A percentile compares a stretch with the other conserved stretches of the same genome.
These are phyloP conservation scores for Macquaria ambigua DNA, from an alignment of 2,113 vertebrate species.

Conservation along the genomic window DNA sequence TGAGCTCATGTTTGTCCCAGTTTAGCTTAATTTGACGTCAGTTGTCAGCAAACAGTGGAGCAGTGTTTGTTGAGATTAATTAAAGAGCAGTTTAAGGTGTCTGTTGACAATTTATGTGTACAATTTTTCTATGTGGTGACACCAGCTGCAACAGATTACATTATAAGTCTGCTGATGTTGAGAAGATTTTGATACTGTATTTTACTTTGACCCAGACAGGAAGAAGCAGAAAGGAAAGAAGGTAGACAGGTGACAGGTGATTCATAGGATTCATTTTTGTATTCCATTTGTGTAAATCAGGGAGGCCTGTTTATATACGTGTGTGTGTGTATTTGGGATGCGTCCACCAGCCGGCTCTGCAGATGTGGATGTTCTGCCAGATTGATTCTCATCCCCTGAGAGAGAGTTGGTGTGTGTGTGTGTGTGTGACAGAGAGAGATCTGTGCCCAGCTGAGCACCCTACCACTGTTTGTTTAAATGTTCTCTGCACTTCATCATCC, in stretches of 20 bases:
- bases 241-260: constrained; percentile 1
- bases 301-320: background rate
- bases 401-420: background rate
- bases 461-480: constrained; percentile 58
- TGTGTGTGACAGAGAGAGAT: constrained; percentile 35
- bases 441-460: constrained; percentile 38
- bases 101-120: background rate
- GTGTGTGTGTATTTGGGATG: constrained; percentile 43
- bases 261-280: background rate
- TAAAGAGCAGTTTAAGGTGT: constrained; percentile 1
- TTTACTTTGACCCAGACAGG: background rate
- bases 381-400: constrained; percentile 62
- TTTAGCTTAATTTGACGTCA: background rate
- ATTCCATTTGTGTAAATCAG: background rate
- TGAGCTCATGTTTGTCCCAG: background rate
- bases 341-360: constrained; percentile 52
- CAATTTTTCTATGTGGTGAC: background rate
- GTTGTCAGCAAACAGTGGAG: background rate
- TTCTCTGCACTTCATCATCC: too few species aligned
- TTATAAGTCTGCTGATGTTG: background rate
- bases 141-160: background rate
- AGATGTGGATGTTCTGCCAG: constrained; percentile 71
- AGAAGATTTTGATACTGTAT: background rate
- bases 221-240: background rate
- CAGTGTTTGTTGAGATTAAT: background rate